A percentile compares a stretch with the other conserved stretches of the same genome.
phyloP scores from a whole-genome alignment of 2,797 vertebrate species.

The Discoglossus pictus region DNA sequence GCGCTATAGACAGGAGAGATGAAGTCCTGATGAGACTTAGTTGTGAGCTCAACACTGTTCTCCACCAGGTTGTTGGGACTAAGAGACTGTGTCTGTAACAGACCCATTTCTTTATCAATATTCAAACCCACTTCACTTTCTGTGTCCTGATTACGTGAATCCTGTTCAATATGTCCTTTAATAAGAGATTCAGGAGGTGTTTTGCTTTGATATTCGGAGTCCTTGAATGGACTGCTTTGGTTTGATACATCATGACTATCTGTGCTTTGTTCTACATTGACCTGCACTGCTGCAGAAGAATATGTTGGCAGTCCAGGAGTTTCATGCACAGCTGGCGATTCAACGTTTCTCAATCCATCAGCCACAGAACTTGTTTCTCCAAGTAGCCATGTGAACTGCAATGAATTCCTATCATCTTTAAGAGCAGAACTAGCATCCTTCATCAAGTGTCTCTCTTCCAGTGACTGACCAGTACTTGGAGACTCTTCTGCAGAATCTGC shows the following conservation, averaged over 20 bases:
- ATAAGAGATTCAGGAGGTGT: accelerated
- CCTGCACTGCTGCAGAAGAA: not conserved
- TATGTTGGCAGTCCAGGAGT: conserved; percentile 5
- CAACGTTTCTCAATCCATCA: not conserved
- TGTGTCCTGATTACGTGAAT: conserved; percentile 59
- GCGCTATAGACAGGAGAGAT: not conserved
- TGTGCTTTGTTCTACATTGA: conserved; percentile 1
- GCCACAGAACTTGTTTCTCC: not conserved
- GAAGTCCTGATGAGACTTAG: accelerated
- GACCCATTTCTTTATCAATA: accelerated
- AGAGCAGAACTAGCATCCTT: not conserved
- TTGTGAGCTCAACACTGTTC: conserved; percentile 16
- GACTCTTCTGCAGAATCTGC: conserved; percentile 15
- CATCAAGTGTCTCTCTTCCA: accelerated
- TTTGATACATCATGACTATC: not conserved
- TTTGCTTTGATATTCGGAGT: not conserved
- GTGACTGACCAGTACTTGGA: not conserved
- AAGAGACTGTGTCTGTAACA: not conserved
- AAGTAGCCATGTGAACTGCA: conserved; percentile 17
- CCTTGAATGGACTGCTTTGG: not conserved
- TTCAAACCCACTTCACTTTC: not conserved
- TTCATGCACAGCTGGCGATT: conserved; percentile 1
- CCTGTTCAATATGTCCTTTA: conserved; percentile 60
- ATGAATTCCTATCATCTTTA: not conserved
- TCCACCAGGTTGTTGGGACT: conserved; percentile 11